phyloP scores from a whole-genome alignment of 1,140 invertebrate genomes.

The Drosophila pachea region DNA sequence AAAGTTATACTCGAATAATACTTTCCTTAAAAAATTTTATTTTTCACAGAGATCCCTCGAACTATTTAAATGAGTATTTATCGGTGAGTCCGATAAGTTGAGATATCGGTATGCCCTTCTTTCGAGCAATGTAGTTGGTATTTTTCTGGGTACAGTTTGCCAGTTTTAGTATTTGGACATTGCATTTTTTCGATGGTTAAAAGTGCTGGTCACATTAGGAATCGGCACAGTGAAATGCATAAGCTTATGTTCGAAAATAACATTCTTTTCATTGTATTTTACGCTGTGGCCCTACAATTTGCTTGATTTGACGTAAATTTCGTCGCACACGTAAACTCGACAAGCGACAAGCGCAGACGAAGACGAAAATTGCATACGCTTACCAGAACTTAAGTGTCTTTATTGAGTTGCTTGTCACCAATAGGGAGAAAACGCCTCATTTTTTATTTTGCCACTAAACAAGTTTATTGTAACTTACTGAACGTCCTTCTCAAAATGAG shows the following conservation, averaged over 20 bases:
- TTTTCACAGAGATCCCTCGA: too few relatives aligned
- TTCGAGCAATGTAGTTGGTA: neutral
- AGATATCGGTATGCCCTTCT: too few relatives aligned
- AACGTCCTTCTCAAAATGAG: constrained; percentile 81
- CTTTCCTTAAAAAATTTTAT: too few relatives aligned
- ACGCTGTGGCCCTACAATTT: constrained; percentile 6
- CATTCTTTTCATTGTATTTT: constrained; percentile 16
- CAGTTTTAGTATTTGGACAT: constrained; percentile 11
- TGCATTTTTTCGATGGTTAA: neutral
- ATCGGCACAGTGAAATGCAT: constrained; percentile 36
- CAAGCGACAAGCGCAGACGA: constrained; percentile 10
- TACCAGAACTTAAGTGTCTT: neutral
- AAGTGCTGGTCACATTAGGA: constrained; percentile 13
- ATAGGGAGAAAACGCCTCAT: constrained; percentile 29
- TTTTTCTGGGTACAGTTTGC: neutral
- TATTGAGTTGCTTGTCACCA: constrained; percentile 20
- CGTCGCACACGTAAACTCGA: constrained; percentile 5
- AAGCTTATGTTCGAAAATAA: constrained; percentile 35
- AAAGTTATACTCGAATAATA: too few relatives aligned
- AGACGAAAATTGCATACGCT: constrained; percentile 3
- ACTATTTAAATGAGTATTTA: too few relatives aligned
- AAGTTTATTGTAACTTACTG: constrained; percentile 11
- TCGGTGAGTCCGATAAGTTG: too few relatives aligned
- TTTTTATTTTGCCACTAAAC: neutral
- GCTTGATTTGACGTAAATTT: constrained; percentile 21